Evolutionary conservation across 2,888 invertebrate species (phyloP).

Genomic region (Cantharis rufa): DNA sequence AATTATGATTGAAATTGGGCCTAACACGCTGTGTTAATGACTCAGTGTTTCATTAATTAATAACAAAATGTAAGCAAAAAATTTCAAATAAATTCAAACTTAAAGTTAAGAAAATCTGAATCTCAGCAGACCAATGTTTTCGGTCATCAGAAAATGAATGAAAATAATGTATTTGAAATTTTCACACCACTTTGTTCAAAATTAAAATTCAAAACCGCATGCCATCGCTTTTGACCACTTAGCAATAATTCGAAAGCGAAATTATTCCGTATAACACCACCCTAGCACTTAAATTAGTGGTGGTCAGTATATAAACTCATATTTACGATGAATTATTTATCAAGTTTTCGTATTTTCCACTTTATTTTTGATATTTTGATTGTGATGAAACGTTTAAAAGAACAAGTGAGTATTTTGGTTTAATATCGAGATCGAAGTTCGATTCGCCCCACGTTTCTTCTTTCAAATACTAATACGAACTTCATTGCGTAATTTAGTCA

Average conservation of each 20-base stretch:
- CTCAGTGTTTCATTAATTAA: no score
- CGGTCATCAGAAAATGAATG: no score
- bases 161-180: neutral
- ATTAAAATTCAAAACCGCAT: neutral
- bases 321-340: constrained; percentile 16
- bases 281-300: constrained; percentile 7
- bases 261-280: constrained; percentile 21
- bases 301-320: constrained; percentile 12
- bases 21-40: no score
- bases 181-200: neutral
- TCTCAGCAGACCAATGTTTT: no score
- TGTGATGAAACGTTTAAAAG: neutral
- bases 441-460: constrained; percentile 27
- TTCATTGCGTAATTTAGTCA: constrained; percentile 56
- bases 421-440: constrained; percentile 24
- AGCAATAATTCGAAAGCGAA: neutral
- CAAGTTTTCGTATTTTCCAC: neutral
- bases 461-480: constrained; percentile 47
- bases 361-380: no score
- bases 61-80: no score
- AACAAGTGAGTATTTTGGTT: neutral
- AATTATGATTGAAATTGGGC: no score
- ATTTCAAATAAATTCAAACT: no score
- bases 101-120: no score
- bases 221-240: no score